phyloP scores from a whole-genome alignment of 2,888 invertebrate genomes.

The Xestia ashworthii region DNA sequence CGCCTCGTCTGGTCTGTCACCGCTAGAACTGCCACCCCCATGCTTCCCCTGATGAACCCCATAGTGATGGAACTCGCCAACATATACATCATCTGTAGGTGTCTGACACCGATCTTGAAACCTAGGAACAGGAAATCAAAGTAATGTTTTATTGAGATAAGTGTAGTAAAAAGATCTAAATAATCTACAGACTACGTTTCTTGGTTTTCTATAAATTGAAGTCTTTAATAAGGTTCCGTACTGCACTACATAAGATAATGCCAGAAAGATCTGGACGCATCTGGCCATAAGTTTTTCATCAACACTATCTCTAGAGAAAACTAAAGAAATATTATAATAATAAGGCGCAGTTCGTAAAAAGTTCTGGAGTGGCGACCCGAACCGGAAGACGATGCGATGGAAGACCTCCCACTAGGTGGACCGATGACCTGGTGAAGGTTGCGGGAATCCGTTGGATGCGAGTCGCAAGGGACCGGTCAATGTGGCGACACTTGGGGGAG shows the following conservation, averaged over 20 bases:
- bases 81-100: constrained; percentile 89
- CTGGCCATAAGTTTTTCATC: neutral
- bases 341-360: too few species aligned
- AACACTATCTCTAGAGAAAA: neutral
- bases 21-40: constrained; percentile 89
- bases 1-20: constrained; percentile 80
- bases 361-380: too few species aligned
- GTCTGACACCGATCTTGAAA: constrained; percentile 87
- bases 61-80: constrained; percentile 86
- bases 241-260: neutral
- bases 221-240: neutral
- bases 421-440: too few species aligned
- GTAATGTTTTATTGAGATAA: neutral
- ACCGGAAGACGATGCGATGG: too few species aligned
- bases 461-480: too few species aligned
- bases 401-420: too few species aligned
- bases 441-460: too few species aligned
- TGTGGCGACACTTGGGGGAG: too few species aligned
- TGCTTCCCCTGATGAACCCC: constrained; percentile 89
- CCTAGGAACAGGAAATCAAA: constrained; percentile 68
- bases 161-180: constrained; percentile 1
- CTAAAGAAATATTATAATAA: neutral
- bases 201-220: neutral
- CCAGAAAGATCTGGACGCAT: neutral
- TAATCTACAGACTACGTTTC: constrained; percentile 4